Base-by-base conservation (phyloP, 2,113 vertebrate species). In the Dendropsophus ebraccatus region DNA sequence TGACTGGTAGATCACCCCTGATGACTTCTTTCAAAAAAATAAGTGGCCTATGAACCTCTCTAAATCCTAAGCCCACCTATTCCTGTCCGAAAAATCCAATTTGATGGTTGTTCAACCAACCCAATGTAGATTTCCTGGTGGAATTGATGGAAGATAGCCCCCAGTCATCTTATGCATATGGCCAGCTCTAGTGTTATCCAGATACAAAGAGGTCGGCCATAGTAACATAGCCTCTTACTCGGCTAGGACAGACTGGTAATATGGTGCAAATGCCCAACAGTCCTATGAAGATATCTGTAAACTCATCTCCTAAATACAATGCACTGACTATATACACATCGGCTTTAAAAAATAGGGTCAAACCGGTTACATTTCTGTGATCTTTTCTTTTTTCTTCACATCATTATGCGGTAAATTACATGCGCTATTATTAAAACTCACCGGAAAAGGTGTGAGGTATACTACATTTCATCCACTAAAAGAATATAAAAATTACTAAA, bases 391-490 rank as follows among this genome's bases (percentile, higher is more conserved):
- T 19, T 17, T 14, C 10, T 52, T 30, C 4, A 28, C 25, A 30
- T 16, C 11, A 65, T 60, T 25, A 60, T 9, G 56, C 6, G 2
- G 56, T 16, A 67, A 67, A 67, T 32, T 23, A 70, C 67, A 23
- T 23, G 35, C 67, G 11, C 17, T 70, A 37, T 41, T 37, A 70
- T 41, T 37, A 70, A 70, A 70, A 70, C 32, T 32, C 67, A 70
- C 67, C 19, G 16, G n/a, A 47, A 74, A 76, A 76, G 47, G 25
- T 50, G 47, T 76, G 73, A 50, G 37, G 11, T 25, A 74, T 49
- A 14, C 72, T 74, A 77, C 67, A 52, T 54, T 50, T 50, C 50
- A 54, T 77, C 17, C 10, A 35, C 49, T 77, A 77, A 32, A 77
- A 52, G 4, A 76, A 21, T 77, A 54, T 50, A 50, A 76, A 76